phyloP scores from a whole-genome alignment of 2,888 invertebrate genomes.

The Drosophila nigricruria region DNA sequence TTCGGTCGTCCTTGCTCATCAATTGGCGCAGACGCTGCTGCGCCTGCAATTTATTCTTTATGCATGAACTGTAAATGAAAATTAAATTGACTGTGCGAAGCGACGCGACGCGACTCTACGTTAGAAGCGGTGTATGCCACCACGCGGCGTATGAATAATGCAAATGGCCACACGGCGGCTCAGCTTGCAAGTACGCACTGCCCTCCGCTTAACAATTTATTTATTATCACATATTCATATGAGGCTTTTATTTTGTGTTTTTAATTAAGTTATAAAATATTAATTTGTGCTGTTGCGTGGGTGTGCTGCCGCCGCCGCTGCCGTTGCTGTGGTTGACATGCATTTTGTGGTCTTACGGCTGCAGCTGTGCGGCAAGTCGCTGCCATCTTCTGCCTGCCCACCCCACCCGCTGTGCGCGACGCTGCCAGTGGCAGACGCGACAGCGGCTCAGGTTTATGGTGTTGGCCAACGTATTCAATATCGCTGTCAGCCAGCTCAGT shows the following conservation, averaged over 20 bases:
- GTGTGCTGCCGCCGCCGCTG: background rate
- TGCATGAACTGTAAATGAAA: constrained; percentile 74
- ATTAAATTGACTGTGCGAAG: constrained; percentile 72
- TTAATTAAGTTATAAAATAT: constrained; percentile 79
- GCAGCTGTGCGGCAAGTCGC: constrained; percentile 40
- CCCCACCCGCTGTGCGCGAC: constrained; percentile 23
- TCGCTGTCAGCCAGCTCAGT: constrained; percentile 13
- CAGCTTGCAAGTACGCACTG: constrained; percentile 55
- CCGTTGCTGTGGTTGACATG: constrained; percentile 69
- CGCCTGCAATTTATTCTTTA: constrained; percentile 67
- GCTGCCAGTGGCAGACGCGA: constrained; percentile 26
- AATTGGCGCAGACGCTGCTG: constrained; percentile 31
- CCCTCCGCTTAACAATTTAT: constrained; percentile 54
- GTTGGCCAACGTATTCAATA: constrained; percentile 40
- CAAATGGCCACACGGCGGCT: constrained; percentile 36
- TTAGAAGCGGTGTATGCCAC: constrained; percentile 39
- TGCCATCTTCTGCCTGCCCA: background rate
- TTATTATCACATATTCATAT: constrained; percentile 59
- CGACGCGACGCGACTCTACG: constrained; percentile 24
- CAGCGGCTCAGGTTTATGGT: constrained; percentile 53
- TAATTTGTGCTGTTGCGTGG: constrained; percentile 60
- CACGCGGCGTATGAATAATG: constrained; percentile 65
- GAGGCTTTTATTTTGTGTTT: constrained; percentile 63
- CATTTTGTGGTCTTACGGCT: constrained; percentile 69
- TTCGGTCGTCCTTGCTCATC: constrained; percentile 39